Conservation (phyloP, 2,888 invertebrate genomes). For the Drosophila niveifrons region DNA sequence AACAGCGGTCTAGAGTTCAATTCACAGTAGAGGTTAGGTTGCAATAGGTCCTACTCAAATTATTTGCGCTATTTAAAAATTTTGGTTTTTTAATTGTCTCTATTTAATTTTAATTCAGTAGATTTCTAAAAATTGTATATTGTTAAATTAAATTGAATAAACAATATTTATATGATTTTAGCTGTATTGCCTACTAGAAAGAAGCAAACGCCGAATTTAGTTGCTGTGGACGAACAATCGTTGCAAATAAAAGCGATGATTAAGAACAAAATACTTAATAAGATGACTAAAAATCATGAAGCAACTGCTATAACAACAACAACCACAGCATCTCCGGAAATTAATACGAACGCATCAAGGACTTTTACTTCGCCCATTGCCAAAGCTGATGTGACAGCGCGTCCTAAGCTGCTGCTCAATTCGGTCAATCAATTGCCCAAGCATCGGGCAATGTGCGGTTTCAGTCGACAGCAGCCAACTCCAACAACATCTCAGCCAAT, state of each 20-base stretch:
- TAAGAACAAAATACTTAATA: conserved; percentile 66
- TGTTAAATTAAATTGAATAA: neutral
- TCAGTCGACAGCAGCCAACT: conserved; percentile 4
- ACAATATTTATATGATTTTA: conserved; percentile 20
- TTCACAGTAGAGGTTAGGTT: conserved; percentile 38
- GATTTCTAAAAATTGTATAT: neutral
- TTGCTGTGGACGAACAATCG: conserved; percentile 27
- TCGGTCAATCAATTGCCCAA: conserved; percentile 59
- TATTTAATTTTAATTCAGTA: neutral
- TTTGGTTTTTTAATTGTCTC: neutral
- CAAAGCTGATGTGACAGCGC: conserved; percentile 54
- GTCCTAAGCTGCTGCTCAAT: conserved; percentile 59
- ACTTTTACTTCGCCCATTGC: conserved; percentile 41
- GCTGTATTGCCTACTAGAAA: conserved; percentile 20
- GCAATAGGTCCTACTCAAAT: neutral
- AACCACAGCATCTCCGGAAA: conserved; percentile 5
- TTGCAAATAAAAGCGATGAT: conserved; percentile 55
- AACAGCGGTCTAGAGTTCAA: conserved; percentile 61
- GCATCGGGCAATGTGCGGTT: conserved; percentile 45
- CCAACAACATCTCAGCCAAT: neutral
- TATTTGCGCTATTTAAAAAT: neutral
- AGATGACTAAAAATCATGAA: conserved; percentile 16
- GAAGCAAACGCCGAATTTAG: conserved; percentile 7
- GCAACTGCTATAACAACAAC: conserved; percentile 10
- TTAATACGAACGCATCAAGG: neutral